Evolutionary conservation across 1,140 invertebrate genomes (phyloP), one percentile per base, ranked within the genome.

Genomic region (Anastrepha obliqua): DNA sequence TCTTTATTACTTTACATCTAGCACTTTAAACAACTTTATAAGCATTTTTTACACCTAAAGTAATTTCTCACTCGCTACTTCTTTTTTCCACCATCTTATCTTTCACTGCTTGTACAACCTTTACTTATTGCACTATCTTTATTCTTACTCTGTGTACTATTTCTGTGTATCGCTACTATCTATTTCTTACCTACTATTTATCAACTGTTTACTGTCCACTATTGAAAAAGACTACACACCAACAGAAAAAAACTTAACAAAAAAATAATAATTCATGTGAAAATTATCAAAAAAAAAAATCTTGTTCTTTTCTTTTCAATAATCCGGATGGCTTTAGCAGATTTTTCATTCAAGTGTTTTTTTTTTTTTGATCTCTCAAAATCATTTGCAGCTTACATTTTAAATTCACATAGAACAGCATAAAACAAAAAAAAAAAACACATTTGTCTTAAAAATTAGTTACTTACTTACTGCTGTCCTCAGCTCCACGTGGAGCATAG

Each of bases 251-350:
- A 81, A 7, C 15, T 47, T 13, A 15, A 59, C 29, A 86, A 51
- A 86, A 86, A 86, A 42, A 85, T 85, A 85, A 74, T 74, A 74
- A 74, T 74, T 74, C 39, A 85, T 85, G 39, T 60, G 6, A 85
- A 85, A 85, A 58, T 85, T 59, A 59, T 55, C 11, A 39, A 85
- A 85, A 62, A 60, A 86, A 86, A 86, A 86, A 85, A 17, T 17
- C 20, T 0, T 11, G 17, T 64, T 47, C 9, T 60, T 86, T 86
- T 60, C 29, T 62, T 62, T 62, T 42, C 29, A 29, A 29, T 29
- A 0, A 29, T 29, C 29, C 29, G 29, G 29, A 29, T 29, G 29
- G 29, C 29, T 29, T 29, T 29, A 29, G 29, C 29, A 51, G 8
- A 62, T 4, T 3, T 62, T 62, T 17, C 0, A 55, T 8, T 55